Conservation (phyloP, 1,140 invertebrate genomes). For the Drosophila nebulosa region DNA sequence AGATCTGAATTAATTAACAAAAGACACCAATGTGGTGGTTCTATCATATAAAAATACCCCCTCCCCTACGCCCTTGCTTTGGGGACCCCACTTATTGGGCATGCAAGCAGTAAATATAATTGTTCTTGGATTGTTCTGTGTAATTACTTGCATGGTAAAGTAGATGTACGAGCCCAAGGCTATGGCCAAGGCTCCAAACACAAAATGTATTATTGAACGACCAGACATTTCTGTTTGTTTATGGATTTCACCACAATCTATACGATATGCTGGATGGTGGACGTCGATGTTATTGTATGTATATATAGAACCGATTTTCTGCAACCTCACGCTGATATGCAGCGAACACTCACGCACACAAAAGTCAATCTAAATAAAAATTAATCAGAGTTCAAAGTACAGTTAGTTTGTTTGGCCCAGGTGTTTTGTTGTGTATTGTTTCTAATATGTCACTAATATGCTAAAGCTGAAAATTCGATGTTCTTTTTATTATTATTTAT, state of each 20-base stretch:
- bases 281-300: conserved; percentile 6
- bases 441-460: neutral
- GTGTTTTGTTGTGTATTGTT: neutral
- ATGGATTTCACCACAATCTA: conserved; percentile 49
- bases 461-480: neutral
- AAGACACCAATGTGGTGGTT: too few relatives aligned
- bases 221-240: conserved; percentile 48
- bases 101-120: conserved; percentile 41
- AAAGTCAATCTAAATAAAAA: neutral
- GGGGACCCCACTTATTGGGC: conserved; percentile 31
- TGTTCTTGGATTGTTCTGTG: conserved; percentile 10
- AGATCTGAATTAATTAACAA: too few relatives aligned
- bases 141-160: conserved; percentile 73
- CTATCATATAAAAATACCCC: too few relatives aligned
- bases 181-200: conserved; percentile 66
- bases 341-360: conserved; percentile 5
- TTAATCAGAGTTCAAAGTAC: conserved; percentile 53
- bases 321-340: conserved; percentile 69
- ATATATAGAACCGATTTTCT: conserved; percentile 30
- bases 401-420: conserved; percentile 2
- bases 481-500: conserved; percentile 5
- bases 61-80: neutral
- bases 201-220: conserved; percentile 60
- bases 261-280: neutral
- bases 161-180: conserved; percentile 74